phyloP scores from a whole-genome alignment of 2,113 vertebrate genomes.

The Siphamia tubifer region DNA sequence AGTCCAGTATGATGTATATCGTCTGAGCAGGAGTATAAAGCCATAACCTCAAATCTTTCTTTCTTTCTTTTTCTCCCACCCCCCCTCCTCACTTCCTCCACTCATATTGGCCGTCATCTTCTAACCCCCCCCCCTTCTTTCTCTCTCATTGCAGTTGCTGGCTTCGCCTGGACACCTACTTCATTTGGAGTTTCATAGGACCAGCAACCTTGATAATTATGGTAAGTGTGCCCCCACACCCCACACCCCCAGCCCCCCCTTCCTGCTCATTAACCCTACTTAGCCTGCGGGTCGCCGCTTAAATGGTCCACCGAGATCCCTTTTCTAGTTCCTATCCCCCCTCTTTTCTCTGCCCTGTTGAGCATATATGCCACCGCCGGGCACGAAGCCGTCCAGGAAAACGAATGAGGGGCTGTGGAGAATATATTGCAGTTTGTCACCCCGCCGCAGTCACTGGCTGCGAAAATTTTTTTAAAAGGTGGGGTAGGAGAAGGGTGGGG shows the following conservation, averaged over 20 bases:
- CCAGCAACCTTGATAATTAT: slow-evolving; percentile 99
- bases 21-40: slow-evolving; percentile 73
- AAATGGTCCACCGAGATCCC: slow-evolving; percentile 74
- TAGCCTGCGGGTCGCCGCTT: slow-evolving; percentile 81
- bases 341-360: slow-evolving; percentile 75
- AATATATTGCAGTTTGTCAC: slow-evolving; percentile 58
- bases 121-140: slow-evolving; percentile 36
- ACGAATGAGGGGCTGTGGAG: slow-evolving; percentile 56
- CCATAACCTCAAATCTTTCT: slow-evolving; percentile 48
- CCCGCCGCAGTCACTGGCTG: slow-evolving; percentile 45
- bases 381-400: slow-evolving; percentile 55
- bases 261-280: slow-evolving; percentile 84
- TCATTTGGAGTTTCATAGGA: slow-evolving; percentile 99
- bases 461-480: slow-evolving; percentile 40
- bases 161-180: slow-evolving; percentile 98
- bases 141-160: slow-evolving; percentile 92
- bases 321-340: slow-evolving; percentile 35
- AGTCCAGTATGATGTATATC: slow-evolving; percentile 80
- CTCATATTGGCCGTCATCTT: slow-evolving; percentile 1
- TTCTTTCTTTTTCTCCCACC: background rate
- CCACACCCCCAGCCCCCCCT: background rate
- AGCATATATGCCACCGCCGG: slow-evolving; percentile 71
- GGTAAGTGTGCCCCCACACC: slow-evolving; percentile 81
- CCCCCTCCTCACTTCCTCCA: background rate
- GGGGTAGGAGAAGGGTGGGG: background rate